Percentiles rank a stretch among this genome's conserved stretches.
Evolutionary conservation across 2,797 vertebrate genomes (phyloP).

Genomic region (Chromis chromis): DNA sequence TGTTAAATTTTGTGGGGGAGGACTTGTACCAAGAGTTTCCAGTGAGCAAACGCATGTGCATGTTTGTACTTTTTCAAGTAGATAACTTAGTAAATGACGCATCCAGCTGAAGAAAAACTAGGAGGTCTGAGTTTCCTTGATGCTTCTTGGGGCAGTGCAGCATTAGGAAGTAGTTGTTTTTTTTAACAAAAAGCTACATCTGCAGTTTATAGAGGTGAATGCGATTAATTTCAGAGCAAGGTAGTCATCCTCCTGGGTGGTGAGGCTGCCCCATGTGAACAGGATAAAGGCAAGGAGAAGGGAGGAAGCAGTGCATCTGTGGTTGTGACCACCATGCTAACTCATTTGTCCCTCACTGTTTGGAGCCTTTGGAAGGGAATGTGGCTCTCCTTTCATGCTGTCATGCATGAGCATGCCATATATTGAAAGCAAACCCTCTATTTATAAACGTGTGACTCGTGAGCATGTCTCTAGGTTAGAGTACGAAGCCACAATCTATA

Average conservation of each 20-base stretch:
- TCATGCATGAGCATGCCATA: conserved; percentile 63
- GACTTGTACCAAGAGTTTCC: conserved; percentile 31
- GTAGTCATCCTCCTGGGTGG: conserved; percentile 64
- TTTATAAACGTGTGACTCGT: conserved; percentile 54
- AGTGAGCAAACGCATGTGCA: not conserved
- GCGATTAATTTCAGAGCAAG: conserved; percentile 35
- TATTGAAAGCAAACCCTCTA: conserved; percentile 78
- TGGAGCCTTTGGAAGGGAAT: conserved; percentile 47
- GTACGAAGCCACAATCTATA: conserved; percentile 34
- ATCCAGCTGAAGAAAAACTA: conserved; percentile 10
- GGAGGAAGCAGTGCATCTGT: conserved; percentile 65
- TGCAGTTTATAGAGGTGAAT: conserved; percentile 49
- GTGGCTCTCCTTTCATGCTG: conserved; percentile 62
- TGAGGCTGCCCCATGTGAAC: conserved; percentile 49
- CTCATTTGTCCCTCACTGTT: conserved; percentile 70
- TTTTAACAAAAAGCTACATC: conserved; percentile 46
- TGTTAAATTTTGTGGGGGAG: conserved; percentile 26
- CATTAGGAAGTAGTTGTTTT: conserved; percentile 16
- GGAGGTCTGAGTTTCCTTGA: conserved; percentile 16
- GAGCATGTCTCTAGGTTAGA: conserved; percentile 5
- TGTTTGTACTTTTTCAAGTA: not conserved
- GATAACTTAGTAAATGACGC: not conserved
- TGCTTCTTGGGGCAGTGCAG: conserved; percentile 2
- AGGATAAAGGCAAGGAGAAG: conserved; percentile 56
- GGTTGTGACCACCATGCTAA: conserved; percentile 69